Conservation (phyloP, 2,888 invertebrate genomes). For the Perizoma flavofasciatum region DNA sequence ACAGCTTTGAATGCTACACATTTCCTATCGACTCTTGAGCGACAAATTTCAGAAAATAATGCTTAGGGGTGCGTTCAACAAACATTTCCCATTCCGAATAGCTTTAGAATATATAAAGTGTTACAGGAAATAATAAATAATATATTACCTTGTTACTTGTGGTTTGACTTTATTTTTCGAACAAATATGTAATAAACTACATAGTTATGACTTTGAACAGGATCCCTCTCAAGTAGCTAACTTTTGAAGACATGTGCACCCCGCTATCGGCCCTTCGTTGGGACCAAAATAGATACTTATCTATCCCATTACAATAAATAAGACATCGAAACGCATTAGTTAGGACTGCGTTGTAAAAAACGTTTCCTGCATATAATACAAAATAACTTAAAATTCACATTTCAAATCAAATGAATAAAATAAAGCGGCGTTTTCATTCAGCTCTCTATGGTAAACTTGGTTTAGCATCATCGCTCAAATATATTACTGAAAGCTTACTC, state of each 20-base stretch:
- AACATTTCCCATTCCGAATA: constrained; percentile 19
- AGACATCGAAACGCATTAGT: constrained; percentile 40
- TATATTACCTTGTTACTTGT: constrained; percentile 1
- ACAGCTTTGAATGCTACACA: constrained; percentile 49
- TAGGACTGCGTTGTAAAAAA: constrained; percentile 36
- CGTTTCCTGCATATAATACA: constrained; percentile 31
- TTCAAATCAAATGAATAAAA: constrained; percentile 50
- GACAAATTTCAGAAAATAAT: constrained; percentile 28
- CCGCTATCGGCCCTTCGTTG: constrained; percentile 10
- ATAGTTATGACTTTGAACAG: constrained; percentile 8
- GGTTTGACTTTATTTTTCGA: background rate
- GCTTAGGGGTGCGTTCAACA: constrained; percentile 14
- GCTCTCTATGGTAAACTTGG: constrained; percentile 52
- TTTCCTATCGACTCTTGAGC: constrained; percentile 40
- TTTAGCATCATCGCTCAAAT: constrained; percentile 52
- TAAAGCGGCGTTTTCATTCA: constrained; percentile 43
- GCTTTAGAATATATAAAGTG: constrained; percentile 9
- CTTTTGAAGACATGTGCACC: constrained; percentile 11
- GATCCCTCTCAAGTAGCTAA: constrained; percentile 13
- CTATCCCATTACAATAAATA: constrained; percentile 32
- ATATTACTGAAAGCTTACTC: constrained; percentile 53
- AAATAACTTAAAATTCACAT: constrained; percentile 39
- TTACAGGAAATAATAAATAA: too few relatives aligned
- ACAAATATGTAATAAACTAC: too few relatives aligned
- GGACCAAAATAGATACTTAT: constrained; percentile 25